A percentile compares a stretch with the other conserved stretches of the same genome.
phyloP scores from a whole-genome alignment of 2,113 vertebrate genomes.

The Tachysurus vachellii region DNA sequence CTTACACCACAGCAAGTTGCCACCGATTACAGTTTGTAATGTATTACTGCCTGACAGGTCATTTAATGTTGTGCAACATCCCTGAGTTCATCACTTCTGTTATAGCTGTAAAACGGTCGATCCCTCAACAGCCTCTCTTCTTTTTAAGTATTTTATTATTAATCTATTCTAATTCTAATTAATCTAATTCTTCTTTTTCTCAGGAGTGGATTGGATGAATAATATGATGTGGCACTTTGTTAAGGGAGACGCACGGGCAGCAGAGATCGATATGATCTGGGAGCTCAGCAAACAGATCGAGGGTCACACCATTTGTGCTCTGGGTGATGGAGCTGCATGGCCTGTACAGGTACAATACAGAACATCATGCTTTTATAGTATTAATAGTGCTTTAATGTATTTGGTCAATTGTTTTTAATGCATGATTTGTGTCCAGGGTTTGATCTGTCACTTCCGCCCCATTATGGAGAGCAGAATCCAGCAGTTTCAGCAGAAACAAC shows the following conservation, averaged over 20 bases:
- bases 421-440: constrained; percentile 62
- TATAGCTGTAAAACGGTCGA: neutral
- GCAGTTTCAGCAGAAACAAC: constrained; percentile 66
- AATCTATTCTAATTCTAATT: no score
- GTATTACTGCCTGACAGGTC: no score
- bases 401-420: neutral
- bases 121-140: no score
- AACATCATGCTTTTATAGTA: neutral
- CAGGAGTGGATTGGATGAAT: constrained; percentile 99
- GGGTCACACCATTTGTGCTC: constrained; percentile 94
- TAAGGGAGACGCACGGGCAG: constrained; percentile 76
- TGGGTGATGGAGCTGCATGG: constrained; percentile 94
- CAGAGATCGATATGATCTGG: constrained; percentile 95
- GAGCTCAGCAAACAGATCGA: constrained; percentile 98
- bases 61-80: no score
- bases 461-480: constrained; percentile 74
- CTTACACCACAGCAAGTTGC: no score
- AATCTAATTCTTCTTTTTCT: neutral
- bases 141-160: neutral
- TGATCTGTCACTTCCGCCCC: constrained; percentile 78
- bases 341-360: constrained; percentile 84
- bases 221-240: constrained; percentile 96
- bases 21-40: no score
- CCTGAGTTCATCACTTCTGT: neutral
- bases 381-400: neutral